These are phyloP conservation scores for Circaetus gallicus DNA, from an alignment of 2,113 vertebrate genomes.

Conservation along the genomic window DNA sequence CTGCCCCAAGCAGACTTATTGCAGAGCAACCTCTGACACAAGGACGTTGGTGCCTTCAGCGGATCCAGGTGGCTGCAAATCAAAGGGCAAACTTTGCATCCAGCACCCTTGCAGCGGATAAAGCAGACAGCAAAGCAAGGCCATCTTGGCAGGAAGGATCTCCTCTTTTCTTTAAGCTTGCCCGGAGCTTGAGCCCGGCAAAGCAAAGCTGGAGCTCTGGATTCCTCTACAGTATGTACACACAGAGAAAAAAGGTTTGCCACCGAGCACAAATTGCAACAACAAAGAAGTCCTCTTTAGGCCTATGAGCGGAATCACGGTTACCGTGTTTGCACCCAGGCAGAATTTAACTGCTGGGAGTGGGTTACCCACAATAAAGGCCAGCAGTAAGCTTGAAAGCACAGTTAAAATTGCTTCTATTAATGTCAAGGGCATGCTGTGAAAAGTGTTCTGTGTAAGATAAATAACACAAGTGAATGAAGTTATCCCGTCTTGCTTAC, in stretches of 20 bases:
- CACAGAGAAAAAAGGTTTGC: neutral
- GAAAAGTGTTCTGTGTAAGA: slow-evolving; percentile 24
- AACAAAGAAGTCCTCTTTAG: neutral
- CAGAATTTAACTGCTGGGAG: neutral
- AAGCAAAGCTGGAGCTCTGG: neutral
- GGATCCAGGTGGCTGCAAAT: neutral
- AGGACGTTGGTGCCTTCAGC: neutral
- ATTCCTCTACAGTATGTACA: neutral
- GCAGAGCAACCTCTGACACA: neutral
- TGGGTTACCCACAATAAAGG: neutral
- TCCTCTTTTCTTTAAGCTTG: neutral
- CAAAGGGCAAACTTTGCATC: neutral
- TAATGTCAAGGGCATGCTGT: slow-evolving; percentile 36
- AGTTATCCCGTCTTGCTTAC: neutral
- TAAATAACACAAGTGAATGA: slow-evolving; percentile 4
- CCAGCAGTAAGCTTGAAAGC: neutral
- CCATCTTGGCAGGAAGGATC: neutral
- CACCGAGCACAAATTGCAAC: neutral
- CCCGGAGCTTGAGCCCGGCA: neutral
- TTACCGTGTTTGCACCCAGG: neutral
- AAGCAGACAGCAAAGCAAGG: neutral
- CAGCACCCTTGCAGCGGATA: neutral
- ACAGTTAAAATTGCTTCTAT: slow-evolving; percentile 6
- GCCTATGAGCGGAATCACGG: neutral
- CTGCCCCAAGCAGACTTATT: neutral